Base-by-base conservation (phyloP, 2,797 vertebrate genomes). In the Gymnodraco acuticeps region DNA sequence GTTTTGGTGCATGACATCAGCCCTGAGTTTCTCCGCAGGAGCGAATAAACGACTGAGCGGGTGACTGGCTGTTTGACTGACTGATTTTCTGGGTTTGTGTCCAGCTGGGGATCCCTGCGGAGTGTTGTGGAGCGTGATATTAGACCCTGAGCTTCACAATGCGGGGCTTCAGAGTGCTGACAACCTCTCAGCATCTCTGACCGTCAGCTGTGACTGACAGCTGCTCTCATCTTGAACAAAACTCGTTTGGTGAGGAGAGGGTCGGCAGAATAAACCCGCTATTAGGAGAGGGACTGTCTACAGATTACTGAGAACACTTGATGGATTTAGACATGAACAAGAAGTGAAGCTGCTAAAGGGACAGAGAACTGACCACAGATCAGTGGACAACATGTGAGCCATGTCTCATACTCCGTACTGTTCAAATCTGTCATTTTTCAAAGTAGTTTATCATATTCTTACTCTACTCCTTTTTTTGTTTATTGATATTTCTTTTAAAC, bases 51-150 rank as follows among this genome's bases (percentile, higher is more conserved):
- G 52, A 59, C 65, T 60, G 50, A 55, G 64, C 12, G 65, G 47
- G 23, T 4, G 60, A 69, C 53, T 58, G 75, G 13, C 59, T 65
- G 73, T 68, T 79, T 85, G 87, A 83, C 67, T 70, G 81, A 69
- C 75, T 75, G 84, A 79, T 84, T 82, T 47, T 47, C 63, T 41
- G 73, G 80, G 69, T 81, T 76, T 62, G 59, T 46, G 48, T 69
- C 69, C 71, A 75, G 64, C 74, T 43, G 66, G 23, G 81, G 66
- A 75, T 59, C 46, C 70, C 80, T 50, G 76, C 80, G 65, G 63
- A 53, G 85, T 56, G 75, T 82, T 77, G 69, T 80, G 77, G 84
- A 89, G 88, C 87, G 46, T 90, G 90, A 88, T 87, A 90, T 86
- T 86, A 80, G 72, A 85, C 83, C 77, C 75, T 14, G 52, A 80